Evolutionary conservation across 2,113 vertebrate genomes (phyloP), one percentile per base, ranked within the genome.

Genomic region (Triplophysa rosa): DNA sequence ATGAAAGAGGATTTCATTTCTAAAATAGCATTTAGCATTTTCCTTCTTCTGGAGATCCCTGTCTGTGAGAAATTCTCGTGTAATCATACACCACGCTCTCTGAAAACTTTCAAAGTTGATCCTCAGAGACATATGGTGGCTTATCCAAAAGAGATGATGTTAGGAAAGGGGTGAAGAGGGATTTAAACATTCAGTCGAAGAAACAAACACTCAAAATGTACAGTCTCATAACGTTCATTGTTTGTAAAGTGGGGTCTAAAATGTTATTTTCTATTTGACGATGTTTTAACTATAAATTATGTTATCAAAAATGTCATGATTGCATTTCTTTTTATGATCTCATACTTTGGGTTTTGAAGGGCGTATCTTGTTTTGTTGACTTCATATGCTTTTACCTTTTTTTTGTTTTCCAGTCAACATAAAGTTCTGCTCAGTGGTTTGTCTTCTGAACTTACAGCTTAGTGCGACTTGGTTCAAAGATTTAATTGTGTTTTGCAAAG

Each of bases 1-100:
- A 95, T 94, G 95, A 96, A 96, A 95, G 95, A 92, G 93, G 95
- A 96, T 97, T 98, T 97, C 93, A 94, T 96, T 97, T 97, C 95
- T 93, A 96, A 97, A 97, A 95, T 92, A 92, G 94, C 93, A 92
- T 95, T 95, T 95, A 90, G 92, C 92, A 91, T 95, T 95, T 95
- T 94, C 52, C 78, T 71, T 37, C 93, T 94, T 92, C 90, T 94
- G 94, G 93, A 95, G 88, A 90, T 67, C 93, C 94, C 91, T 93
- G 92, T 94, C 93, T 92, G 91, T 89, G 88, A 92, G 82, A 92
- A 92, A 91, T 92, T 90, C 91, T 91, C 91, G 86, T 89, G 92
- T 92, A 93, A 93, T 92, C 89, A 88, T 87, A 93, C 90, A 92
- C 92, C 91, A 19, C 3, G 88, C 85, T 87, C 82, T 80, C 86